Percentiles rank a stretch among this genome's conserved stretches.
phyloP scores from a whole-genome alignment of 23 tunicate species.

The Halocynthia aurantium region DNA sequence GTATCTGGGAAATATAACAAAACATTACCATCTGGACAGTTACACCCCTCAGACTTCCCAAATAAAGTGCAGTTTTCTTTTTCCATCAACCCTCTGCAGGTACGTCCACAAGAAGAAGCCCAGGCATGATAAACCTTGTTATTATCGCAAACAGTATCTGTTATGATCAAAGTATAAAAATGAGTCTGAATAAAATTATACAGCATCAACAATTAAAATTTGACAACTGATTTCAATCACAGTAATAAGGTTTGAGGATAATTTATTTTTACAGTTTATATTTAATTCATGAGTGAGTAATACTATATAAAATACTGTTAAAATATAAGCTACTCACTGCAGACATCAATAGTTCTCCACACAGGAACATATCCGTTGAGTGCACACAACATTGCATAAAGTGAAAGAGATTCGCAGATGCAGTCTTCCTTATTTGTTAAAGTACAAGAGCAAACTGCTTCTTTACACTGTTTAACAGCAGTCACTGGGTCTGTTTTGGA shows the following conservation, averaged over 20 bases:
- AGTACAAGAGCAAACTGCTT: no score
- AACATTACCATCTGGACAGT: constrained; percentile 13
- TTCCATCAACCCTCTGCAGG: constrained; percentile 6
- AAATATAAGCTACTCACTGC: constrained; percentile 2
- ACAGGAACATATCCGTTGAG: background rate
- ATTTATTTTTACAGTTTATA: no score
- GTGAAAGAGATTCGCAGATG: background rate
- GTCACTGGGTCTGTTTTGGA: no score
- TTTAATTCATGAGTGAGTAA: no score
- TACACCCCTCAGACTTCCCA: constrained; percentile 11
- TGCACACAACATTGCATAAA: constrained; percentile 8
- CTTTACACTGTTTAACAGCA: no score
- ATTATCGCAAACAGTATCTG: constrained; percentile 1
- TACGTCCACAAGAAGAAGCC: constrained; percentile 11
- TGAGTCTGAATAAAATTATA: background rate
- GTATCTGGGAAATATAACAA: background rate
- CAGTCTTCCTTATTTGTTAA: background rate
- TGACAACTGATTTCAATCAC: no score
- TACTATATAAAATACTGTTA: no score
- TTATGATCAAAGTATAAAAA: background rate
- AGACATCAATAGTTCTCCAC: background rate
- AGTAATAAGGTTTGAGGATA: no score
- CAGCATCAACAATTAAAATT: background rate
- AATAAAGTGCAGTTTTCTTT: background rate
- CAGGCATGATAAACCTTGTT: constrained; percentile 13